A percentile compares a stretch with the other conserved stretches of the same genome.
phyloP scores from a whole-genome alignment of 2,113 vertebrate species.

The Microtus ochrogaster region DNA sequence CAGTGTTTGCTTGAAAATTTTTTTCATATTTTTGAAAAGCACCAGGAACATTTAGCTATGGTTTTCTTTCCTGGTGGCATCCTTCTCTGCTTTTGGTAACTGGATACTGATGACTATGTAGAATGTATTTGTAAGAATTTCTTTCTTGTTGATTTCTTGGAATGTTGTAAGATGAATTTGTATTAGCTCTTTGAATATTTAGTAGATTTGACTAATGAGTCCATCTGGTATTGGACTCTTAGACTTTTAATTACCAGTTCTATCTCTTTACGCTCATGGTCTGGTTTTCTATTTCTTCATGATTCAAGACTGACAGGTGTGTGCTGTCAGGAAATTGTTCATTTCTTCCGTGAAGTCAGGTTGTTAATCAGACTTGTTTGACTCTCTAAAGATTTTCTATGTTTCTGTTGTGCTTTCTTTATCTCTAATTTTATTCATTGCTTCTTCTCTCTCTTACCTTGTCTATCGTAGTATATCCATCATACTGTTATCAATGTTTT shows the following conservation, averaged over 20 bases:
- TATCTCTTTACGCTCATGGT: background rate
- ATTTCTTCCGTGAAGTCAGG: background rate
- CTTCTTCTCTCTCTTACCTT: background rate
- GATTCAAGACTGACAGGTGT: background rate
- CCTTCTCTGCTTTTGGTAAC: background rate
- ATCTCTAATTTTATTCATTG: background rate
- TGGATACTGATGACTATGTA: background rate
- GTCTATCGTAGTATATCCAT: background rate
- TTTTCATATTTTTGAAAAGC: background rate
- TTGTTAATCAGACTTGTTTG: background rate
- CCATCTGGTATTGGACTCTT: background rate
- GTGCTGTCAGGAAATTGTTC: background rate
- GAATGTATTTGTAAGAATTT: background rate
- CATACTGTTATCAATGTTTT: background rate
- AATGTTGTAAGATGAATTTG: background rate
- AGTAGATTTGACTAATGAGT: background rate
- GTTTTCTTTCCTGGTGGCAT: background rate
- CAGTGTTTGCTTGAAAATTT: background rate
- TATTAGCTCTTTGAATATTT: background rate
- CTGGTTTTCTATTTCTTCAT: background rate
- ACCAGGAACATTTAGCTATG: background rate
- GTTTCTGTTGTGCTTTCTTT: background rate
- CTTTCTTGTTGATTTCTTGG: background rate
- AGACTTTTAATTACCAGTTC: background rate
- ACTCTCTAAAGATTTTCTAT: background rate